Base-by-base conservation (phyloP, 2,113 vertebrate genomes). In the Megalops atlanticus region DNA sequence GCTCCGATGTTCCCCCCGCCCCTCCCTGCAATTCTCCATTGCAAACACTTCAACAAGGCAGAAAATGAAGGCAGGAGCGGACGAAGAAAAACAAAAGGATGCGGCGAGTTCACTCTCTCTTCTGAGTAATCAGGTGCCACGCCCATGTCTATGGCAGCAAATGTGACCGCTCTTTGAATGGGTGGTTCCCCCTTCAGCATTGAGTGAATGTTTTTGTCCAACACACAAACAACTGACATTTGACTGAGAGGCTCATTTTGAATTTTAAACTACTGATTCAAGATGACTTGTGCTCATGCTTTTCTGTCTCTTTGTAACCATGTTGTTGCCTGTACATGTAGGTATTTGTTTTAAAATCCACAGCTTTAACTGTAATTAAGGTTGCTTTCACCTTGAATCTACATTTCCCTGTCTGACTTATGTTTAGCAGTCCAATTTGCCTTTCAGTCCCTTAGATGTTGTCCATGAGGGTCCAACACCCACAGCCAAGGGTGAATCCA, bases 1-100 rank as follows among this genome's bases (percentile, higher is more conserved):
- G 88, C 88, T 86, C 78, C 83, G 86, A 71, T 88, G 73, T 85
- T 77, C 73, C 43, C 35, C 18, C 38, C 77, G 4, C 71, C 71
- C 35, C 10, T 16, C 16, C 33, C 33, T n/a, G 69, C 85, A 69
- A 78, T 84, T 86, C 87, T 82, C 68, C 81, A 78, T 83, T 18
- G 77, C 86, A 91, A 91, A 89, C 85, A 87, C 86, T 87, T 88
- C 82, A 85, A 87, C 86, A 83, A 86, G 81, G 87, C 78, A 31
- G 82, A 73, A 83, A 88, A 85, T 79, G 41, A 83, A 80, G 85
- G 77, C 47, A 24, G 70, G 33, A 0, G 33, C 70, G 75, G 85
- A 87, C 70, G 84, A 87, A 84, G 45, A 24, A 38, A 77, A 40
- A 79, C 81, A 69, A 47, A 54, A 31, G 58, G 41, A 80, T 74